phyloP scores from a whole-genome alignment of 1,140 invertebrate genomes.

The Drosophila varians region DNA sequence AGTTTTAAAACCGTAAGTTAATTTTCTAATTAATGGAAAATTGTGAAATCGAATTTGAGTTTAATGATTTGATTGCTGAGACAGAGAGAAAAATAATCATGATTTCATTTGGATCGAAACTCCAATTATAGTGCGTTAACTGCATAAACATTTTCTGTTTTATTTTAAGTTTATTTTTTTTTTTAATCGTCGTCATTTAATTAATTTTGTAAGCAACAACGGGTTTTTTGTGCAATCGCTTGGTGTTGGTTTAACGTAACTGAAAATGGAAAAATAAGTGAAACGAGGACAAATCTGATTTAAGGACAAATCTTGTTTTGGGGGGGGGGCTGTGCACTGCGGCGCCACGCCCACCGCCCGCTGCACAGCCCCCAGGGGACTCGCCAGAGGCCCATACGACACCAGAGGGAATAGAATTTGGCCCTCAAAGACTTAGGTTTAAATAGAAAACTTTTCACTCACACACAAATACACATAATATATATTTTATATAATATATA shows the following conservation, averaged over 20 bases:
- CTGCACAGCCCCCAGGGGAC: constrained; percentile 30
- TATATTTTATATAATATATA: constrained; percentile 11
- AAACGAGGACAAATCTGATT: constrained; percentile 16
- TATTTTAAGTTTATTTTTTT: constrained; percentile 40
- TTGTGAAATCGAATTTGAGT: constrained; percentile 6
- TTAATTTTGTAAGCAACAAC: constrained; percentile 77
- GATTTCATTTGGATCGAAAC: constrained; percentile 9
- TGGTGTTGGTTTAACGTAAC: constrained; percentile 74
- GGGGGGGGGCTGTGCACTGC: constrained; percentile 26
- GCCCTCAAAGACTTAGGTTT: constrained; percentile 12
- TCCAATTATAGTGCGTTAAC: constrained; percentile 10
- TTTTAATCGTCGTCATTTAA: constrained; percentile 50
- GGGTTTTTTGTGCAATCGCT: constrained; percentile 83
- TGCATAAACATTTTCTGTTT: constrained; percentile 35
- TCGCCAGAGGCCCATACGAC: no score
- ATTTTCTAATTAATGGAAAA: background rate
- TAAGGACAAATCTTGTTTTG: background rate
- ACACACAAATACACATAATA: constrained; percentile 23
- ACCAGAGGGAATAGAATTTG: background rate
- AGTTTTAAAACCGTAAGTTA: background rate
- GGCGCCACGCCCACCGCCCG: constrained; percentile 33
- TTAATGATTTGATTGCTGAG: constrained; percentile 2
- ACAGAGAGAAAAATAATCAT: background rate
- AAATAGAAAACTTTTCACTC: constrained; percentile 45
- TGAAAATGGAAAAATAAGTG: constrained; percentile 26